Conservation (phyloP, 2,888 invertebrate genomes). For the Timema cristinae region DNA sequence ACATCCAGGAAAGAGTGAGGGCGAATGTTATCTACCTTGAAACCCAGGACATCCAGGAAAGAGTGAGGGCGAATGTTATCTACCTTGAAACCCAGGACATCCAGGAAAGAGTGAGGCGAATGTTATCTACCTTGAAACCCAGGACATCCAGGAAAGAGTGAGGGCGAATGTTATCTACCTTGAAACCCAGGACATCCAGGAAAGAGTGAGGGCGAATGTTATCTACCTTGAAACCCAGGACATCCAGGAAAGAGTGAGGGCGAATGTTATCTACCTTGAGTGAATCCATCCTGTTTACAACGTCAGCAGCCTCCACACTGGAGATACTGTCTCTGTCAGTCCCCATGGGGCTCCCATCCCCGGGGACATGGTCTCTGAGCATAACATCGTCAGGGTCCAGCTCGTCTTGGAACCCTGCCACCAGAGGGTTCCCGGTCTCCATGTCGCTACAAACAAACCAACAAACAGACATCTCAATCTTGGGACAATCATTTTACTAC, state of each 20-base stretch:
- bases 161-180: constrained; percentile 1
- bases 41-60: too few species aligned
- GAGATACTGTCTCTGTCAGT: constrained; percentile 22
- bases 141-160: too few species aligned
- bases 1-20: too few species aligned
- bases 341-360: neutral
- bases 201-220: neutral
- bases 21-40: constrained; percentile 8
- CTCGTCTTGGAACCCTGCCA: constrained; percentile 81
- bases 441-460: constrained; percentile 54
- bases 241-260: too few species aligned
- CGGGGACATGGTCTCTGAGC: neutral
- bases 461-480: neutral
- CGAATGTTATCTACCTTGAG: constrained; percentile 10
- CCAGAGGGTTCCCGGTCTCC: constrained; percentile 68
- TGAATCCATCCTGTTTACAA: constrained; percentile 22
- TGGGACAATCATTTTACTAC: too few species aligned
- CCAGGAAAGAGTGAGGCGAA: neutral
- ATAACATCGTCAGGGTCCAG: constrained; percentile 61
- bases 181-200: too few species aligned
- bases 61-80: neutral
- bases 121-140: constrained; percentile 13
- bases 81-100: too few species aligned
- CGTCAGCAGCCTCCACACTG: constrained; percentile 27
- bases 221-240: constrained; percentile 4